Percentiles rank a stretch among this genome's conserved stretches.
These are phyloP conservation scores for Arizona elegans DNA, from an alignment of 2,113 vertebrate species.

Conservation along the genomic window DNA sequence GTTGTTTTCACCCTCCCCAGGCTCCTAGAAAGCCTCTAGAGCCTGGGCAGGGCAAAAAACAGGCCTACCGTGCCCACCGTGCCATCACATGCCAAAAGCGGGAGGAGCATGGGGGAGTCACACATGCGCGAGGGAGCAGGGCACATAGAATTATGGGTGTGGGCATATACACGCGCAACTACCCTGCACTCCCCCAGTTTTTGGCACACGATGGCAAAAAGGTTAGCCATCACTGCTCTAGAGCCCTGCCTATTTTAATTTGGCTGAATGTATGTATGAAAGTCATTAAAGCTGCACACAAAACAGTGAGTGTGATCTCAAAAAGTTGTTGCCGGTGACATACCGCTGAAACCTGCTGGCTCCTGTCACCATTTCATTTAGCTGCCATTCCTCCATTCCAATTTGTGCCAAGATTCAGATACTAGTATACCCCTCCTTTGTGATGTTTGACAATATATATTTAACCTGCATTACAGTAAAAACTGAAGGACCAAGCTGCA, in stretches of 20 bases:
- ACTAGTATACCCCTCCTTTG: slow-evolving; percentile 62
- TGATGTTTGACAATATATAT: slow-evolving; percentile 58
- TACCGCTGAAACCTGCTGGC: slow-evolving; percentile 50
- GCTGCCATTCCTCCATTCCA: slow-evolving; percentile 62
- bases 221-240: not conserved
- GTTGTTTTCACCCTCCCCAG: too few species aligned
- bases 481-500: slow-evolving; percentile 61
- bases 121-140: too few species aligned
- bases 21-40: too few species aligned
- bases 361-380: slow-evolving; percentile 62
- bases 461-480: slow-evolving; percentile 63
- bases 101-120: too few species aligned
- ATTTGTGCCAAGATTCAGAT: slow-evolving; percentile 56
- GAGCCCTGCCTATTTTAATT: slow-evolving; percentile 42
- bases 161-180: too few species aligned
- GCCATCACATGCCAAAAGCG: too few species aligned
- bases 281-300: slow-evolving; percentile 58
- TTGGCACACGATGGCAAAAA: too few species aligned
- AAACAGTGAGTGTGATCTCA: slow-evolving; percentile 53
- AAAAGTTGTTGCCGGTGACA: slow-evolving; percentile 46
- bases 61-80: too few species aligned
- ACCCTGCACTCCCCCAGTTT: too few species aligned
- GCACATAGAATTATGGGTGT: too few species aligned
- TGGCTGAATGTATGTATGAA: slow-evolving; percentile 56
- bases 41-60: too few species aligned